A percentile compares a stretch with the other conserved stretches of the same genome.
Evolutionary conservation across 2,113 vertebrate species (phyloP).

Genomic region (Festucalex cinctus): DNA sequence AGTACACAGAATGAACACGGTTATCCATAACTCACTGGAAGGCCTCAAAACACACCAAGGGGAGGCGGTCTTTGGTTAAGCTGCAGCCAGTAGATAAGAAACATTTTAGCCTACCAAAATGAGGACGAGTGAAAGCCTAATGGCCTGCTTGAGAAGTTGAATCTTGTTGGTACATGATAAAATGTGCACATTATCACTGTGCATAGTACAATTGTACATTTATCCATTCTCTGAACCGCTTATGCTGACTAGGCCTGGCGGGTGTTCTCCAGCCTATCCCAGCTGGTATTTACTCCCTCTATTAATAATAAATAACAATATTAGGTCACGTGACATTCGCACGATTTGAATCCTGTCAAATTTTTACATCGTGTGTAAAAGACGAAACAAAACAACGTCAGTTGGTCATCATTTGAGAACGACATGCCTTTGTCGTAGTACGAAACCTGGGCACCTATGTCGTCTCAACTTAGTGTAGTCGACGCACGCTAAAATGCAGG

Average conservation of each 20-base stretch:
- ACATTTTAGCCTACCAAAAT: constrained; percentile 9
- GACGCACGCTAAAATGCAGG: background rate
- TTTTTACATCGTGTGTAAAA: background rate
- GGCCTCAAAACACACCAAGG: background rate
- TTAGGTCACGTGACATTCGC: background rate
- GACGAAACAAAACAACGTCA: background rate
- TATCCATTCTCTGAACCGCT: too few species aligned
- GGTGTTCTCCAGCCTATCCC: too few species aligned
- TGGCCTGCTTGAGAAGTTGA: background rate
- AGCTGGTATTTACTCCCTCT: too few species aligned
- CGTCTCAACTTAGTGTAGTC: background rate
- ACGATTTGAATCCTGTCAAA: background rate
- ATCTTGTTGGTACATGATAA: too few species aligned
- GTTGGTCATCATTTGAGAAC: background rate
- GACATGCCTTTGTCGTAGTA: background rate
- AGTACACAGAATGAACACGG: constrained; percentile 16
- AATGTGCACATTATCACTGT: background rate
- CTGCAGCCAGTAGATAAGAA: constrained; percentile 63
- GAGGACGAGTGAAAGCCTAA: background rate
- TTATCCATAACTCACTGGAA: background rate
- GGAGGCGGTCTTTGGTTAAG: constrained; percentile 14
- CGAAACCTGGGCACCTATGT: background rate
- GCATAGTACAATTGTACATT: background rate
- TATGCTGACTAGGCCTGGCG: too few species aligned
- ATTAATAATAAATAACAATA: too few species aligned